Percentiles rank a stretch among this genome's conserved stretches.
Evolutionary conservation across 1,140 invertebrate species (phyloP).

Genomic region (Ceratitis capitata): DNA sequence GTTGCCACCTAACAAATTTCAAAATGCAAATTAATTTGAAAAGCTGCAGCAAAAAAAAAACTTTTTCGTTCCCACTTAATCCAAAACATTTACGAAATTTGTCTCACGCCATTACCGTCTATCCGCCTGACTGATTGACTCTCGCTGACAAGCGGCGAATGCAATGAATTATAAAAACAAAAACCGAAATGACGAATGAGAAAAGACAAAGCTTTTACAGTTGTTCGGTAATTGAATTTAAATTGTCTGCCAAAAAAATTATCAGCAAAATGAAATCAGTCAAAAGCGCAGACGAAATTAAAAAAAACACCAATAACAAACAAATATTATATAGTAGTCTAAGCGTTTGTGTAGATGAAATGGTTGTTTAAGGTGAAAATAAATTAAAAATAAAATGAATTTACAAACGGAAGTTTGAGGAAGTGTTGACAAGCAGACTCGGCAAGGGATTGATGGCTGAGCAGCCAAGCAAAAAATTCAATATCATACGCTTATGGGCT

Average conservation of each 20-base stretch:
- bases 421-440: neutral
- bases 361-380: neutral
- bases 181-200: neutral
- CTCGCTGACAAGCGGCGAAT: neutral
- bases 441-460: neutral
- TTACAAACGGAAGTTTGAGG: neutral
- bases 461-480: neutral
- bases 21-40: too few relatives aligned
- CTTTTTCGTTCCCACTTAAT: neutral
- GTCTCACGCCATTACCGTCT: neutral
- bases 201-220: neutral
- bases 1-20: too few relatives aligned
- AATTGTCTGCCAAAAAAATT: constrained; percentile 12
- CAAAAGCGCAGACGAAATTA: neutral
- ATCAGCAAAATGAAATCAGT: neutral
- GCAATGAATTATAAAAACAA: neutral
- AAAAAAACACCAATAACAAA: neutral
- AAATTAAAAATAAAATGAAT: neutral
- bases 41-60: neutral
- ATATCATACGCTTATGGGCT: neutral
- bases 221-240: constrained; percentile 23
- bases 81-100: neutral
- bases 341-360: neutral
- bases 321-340: neutral
- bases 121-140: neutral